phyloP scores from a whole-genome alignment of 2,797 vertebrate species.

The Phrynocephalus vlangalii region DNA sequence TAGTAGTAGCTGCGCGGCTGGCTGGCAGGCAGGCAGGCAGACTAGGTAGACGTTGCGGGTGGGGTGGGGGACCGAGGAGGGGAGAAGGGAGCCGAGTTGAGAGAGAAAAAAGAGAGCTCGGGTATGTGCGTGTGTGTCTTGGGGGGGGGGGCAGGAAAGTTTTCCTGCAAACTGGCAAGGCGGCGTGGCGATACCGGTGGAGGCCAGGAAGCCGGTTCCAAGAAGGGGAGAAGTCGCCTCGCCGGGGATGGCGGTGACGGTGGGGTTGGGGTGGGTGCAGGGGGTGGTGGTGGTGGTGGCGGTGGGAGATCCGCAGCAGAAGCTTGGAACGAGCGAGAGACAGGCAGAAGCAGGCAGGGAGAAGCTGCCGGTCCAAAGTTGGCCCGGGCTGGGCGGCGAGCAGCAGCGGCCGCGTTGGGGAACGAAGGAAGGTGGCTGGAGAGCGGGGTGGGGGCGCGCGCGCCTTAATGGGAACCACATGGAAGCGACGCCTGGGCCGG shows the following conservation, averaged over 20 bases:
- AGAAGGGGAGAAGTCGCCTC: constrained; percentile 37
- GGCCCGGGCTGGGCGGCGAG: constrained; percentile 57
- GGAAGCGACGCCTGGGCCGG: constrained; percentile 42
- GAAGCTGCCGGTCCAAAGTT: constrained; percentile 61
- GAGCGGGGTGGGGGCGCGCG: constrained; percentile 43
- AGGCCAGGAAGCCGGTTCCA: not conserved
- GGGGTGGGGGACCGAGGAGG: constrained; percentile 49
- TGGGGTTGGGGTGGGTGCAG: constrained; percentile 29
- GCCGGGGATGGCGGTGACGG: constrained; percentile 38
- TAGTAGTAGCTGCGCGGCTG: constrained; percentile 19
- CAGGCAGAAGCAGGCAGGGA: not conserved
- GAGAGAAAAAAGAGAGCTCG: not conserved
- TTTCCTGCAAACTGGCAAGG: not conserved
- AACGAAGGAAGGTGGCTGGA: constrained; percentile 33
- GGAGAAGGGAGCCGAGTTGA: constrained; percentile 6
- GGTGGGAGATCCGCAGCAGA: constrained; percentile 31
- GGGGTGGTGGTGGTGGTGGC: constrained; percentile 30
- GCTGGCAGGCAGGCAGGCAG: not conserved
- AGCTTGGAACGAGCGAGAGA: not conserved
- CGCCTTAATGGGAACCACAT: constrained; percentile 44
- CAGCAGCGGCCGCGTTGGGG: constrained; percentile 50
- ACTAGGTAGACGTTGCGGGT: constrained; percentile 37
- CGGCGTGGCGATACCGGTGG: too few relatives aligned
- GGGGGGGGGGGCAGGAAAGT: not conserved
- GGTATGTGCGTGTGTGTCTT: too few relatives aligned